These are phyloP conservation scores for Drosophila stalkeri DNA, from an alignment of 2,888 invertebrate genomes.

Conservation along the genomic window DNA sequence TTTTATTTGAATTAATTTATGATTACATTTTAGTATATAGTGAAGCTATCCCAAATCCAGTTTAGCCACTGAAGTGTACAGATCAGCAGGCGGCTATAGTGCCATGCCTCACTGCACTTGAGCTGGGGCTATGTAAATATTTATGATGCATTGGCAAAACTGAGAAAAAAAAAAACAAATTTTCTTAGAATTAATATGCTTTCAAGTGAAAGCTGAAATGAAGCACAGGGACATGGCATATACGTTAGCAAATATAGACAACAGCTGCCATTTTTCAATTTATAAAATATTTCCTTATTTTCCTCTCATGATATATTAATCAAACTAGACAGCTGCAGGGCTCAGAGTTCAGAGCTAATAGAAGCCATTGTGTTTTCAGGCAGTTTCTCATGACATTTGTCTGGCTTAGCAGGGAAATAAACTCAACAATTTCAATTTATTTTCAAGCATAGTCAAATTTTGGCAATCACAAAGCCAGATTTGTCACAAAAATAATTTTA, in stretches of 20 bases:
- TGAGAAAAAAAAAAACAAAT: slow-evolving; percentile 19
- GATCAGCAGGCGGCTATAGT: background rate
- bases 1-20: slow-evolving; percentile 53
- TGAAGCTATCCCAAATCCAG: slow-evolving; percentile 7
- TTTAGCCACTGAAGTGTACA: slow-evolving; percentile 42
- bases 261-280: background rate
- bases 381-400: slow-evolving; percentile 2
- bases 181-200: background rate
- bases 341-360: background rate
- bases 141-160: slow-evolving; percentile 20
- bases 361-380: background rate
- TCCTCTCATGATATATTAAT: background rate
- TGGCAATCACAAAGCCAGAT: no score
- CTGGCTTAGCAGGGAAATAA: background rate
- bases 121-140: slow-evolving; percentile 34
- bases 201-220: background rate
- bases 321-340: slow-evolving; percentile 1
- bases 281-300: background rate
- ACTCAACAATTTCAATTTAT: background rate
- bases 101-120: slow-evolving; percentile 42
- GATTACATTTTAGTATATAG: slow-evolving; percentile 54
- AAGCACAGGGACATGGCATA: background rate
- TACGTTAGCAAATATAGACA: background rate
- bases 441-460: background rate
- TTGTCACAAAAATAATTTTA: background rate